Base-by-base conservation (phyloP, 1,140 invertebrate species). In the Elymnias hypermnestra region DNA sequence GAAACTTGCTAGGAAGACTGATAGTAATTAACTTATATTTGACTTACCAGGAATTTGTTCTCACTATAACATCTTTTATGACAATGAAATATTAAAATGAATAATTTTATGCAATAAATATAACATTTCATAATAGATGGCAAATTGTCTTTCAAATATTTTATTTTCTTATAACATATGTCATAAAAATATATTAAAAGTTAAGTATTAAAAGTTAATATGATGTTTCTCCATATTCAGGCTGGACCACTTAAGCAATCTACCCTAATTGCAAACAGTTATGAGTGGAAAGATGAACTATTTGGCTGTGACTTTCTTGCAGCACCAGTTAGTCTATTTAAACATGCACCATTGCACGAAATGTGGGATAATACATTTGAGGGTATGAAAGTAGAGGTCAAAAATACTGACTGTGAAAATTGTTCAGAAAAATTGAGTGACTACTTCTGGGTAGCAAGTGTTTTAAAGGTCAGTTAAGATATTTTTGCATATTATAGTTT, bases 341-440 rank as follows among this genome's bases (percentile, higher is more conserved):
- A 92, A 77, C 95, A 97, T 89, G 96, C 94, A 2, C 95, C 96
- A 0, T 92, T 97, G 72, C 90, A 92, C 47, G 94, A 97, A 63
- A 93, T 94, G 74, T 99, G 97, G 96, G 94, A 97, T 57, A 95
- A 94, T 65, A 94, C 98, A 44, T 93, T 93, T 52, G 92, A 95
- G 45, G 96, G 96, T 10, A 97, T 98, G 94, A 98, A 98, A 87
- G 94, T 98, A 0, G 97, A 98, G 87, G 95, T 98, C 1, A 94
- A 95, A 69, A 98, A 97, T 84, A 94, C 91, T 6, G 95, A 98
- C 81, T 93, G 92, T 74, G 94, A 95, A 72, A 92, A 92, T 69
- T 88, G 91, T 49, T 91, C 92, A 12, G 92, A 94, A 50, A 91
- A 88, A 12, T 54, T 85, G 87, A 68, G 92, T 22, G 93, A 95